Conservation (phyloP, 2,797 vertebrate genomes). For the Calcarius lapponicus region DNA sequence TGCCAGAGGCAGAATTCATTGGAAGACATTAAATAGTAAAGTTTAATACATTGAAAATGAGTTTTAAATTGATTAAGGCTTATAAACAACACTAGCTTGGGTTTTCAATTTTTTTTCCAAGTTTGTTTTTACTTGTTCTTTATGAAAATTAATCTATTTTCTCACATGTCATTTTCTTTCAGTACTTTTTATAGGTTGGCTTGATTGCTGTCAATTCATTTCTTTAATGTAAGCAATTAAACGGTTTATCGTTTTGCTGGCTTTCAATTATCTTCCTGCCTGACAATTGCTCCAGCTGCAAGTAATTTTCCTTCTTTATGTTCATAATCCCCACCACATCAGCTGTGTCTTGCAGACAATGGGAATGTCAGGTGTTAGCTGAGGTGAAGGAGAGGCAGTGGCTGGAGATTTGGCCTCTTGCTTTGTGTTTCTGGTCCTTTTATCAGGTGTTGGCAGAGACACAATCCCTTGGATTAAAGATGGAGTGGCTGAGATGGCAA, state of each 20-base stretch:
- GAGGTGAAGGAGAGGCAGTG: constrained; percentile 17
- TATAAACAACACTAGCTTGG: constrained; percentile 41
- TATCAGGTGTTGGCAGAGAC: background rate
- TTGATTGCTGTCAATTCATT: constrained; percentile 73
- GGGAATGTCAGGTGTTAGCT: constrained; percentile 11
- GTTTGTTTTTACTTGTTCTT: constrained; percentile 42
- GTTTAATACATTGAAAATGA: constrained; percentile 66
- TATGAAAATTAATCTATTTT: constrained; percentile 63
- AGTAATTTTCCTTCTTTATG: constrained; percentile 63
- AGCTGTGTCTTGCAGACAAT: constrained; percentile 1
- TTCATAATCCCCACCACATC: constrained; percentile 41
- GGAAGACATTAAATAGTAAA: constrained; percentile 62
- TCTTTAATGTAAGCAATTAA: constrained; percentile 74
- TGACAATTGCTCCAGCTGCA: constrained; percentile 72
- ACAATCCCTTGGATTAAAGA: rapidly evolving
- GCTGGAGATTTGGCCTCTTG: background rate
- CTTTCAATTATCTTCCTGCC: constrained; percentile 69
- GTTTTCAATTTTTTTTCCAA: background rate
- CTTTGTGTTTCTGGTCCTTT: background rate
- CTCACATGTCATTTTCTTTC: background rate
- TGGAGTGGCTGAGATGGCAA: background rate
- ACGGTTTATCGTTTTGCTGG: constrained; percentile 59
- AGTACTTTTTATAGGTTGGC: constrained; percentile 60
- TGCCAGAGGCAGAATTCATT: constrained; percentile 44
- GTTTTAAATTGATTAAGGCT: constrained; percentile 69